A percentile compares a stretch with the other conserved stretches of the same genome.
Evolutionary conservation across 2,888 invertebrate genomes (phyloP).

Genomic region (Piscicola geometra): DNA sequence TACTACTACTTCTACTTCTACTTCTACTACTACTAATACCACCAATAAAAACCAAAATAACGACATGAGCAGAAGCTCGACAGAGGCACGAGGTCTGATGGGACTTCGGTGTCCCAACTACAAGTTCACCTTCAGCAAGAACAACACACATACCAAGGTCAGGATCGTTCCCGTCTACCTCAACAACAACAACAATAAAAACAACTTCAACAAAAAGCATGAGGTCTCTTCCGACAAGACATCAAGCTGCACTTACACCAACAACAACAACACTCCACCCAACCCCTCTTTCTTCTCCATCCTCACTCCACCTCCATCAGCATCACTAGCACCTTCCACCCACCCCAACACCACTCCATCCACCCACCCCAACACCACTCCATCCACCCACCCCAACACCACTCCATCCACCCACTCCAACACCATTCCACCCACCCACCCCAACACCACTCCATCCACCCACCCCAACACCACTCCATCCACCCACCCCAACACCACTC

Average conservation of each 20-base stretch:
- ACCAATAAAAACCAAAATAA: too few relatives aligned
- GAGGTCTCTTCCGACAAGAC: too few relatives aligned
- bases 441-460: too few relatives aligned
- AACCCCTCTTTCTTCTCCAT: too few relatives aligned
- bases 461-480: too few relatives aligned
- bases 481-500: too few relatives aligned
- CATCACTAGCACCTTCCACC: constrained; percentile 53
- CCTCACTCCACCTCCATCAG: constrained; percentile 54
- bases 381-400: too few relatives aligned
- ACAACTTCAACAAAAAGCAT: background rate
- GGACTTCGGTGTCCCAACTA: constrained; percentile 46
- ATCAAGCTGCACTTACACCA: background rate
- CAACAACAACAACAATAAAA: background rate
- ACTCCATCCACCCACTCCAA: too few relatives aligned
- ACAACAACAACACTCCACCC: background rate
- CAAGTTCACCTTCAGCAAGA: constrained; percentile 32
- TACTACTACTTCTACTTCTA: background rate
- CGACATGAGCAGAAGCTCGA: too few relatives aligned
- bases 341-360: constrained; percentile 52
- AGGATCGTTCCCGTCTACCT: background rate
- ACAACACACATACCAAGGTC: background rate
- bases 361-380: constrained; percentile 53
- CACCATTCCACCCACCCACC: constrained; percentile 49
- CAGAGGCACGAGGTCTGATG: too few relatives aligned
- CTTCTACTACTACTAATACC: too few relatives aligned